Conservation (phyloP, 2,797 vertebrate species). For the Gambusia yucatana region DNA sequence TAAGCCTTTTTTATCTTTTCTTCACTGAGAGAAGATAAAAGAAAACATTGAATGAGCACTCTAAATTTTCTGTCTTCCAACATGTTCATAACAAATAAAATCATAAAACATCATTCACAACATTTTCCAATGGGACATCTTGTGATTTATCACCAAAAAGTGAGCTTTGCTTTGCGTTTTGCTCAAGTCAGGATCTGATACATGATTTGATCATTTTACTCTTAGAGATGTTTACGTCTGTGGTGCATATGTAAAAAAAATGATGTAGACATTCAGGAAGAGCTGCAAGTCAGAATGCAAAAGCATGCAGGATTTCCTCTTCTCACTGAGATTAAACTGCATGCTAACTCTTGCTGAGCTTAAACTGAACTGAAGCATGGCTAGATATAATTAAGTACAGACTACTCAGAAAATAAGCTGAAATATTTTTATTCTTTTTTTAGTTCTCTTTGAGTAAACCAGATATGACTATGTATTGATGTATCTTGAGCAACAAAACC, state of each 20-base stretch:
- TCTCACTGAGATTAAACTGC: neutral
- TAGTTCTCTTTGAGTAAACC: neutral
- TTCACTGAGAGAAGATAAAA: neutral
- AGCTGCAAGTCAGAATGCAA: constrained; percentile 3
- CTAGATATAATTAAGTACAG: neutral
- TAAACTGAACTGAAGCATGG: neutral
- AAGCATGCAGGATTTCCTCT: neutral
- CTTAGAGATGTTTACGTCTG: neutral
- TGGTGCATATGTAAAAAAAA: neutral
- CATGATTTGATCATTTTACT: neutral
- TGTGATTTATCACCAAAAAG: neutral
- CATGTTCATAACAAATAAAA: neutral
- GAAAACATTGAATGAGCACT: neutral
- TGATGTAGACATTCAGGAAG: neutral
- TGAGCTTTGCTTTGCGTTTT: neutral
- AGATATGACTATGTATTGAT: neutral
- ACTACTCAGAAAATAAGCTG: neutral
- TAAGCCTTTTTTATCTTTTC: neutral
- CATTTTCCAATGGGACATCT: neutral
- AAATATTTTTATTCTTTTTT: neutral
- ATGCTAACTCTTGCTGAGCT: neutral
- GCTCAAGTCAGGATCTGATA: neutral
- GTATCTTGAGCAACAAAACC: neutral
- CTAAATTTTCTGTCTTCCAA: neutral
- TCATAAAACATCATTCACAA: neutral